Base-by-base conservation (phyloP, 2,888 invertebrate species). In the Quadroppia sp. region DNA sequence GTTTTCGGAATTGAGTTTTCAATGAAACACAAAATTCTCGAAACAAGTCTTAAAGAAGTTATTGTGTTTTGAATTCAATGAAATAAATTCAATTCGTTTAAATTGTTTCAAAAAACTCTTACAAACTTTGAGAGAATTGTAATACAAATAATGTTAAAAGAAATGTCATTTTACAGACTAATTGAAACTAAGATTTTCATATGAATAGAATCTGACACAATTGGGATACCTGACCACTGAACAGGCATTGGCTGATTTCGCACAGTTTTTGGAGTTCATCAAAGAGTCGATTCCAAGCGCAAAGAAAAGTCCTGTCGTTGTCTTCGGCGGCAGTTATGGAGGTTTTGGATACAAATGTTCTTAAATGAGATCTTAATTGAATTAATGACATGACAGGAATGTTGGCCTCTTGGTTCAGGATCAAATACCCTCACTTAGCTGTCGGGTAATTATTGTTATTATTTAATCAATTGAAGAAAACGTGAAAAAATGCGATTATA, bases 161-260 rank as follows among this genome's bases (percentile, higher is more conserved):
- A n/a, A n/a, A n/a, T n/a, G n/a, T n/a, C n/a, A n/a, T 36, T 56
- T 36, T 15, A 61, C n/a, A 56, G 25, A 11, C 40, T 53, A 28
- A 36, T 71, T 74, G 36, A 61, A 74, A 67, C 25, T 59, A 83
- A n/a, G n/a, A n/a, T n/a, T n/a, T n/a, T n/a, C n/a, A n/a, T n/a
- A n/a, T n/a, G n/a, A n/a, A n/a, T n/a, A n/a, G 81, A 86, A 87
- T 77, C 86, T 87, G 2, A 84, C 86, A n/a, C 85, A 90, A 81
- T 84, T 89, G 59, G 92, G 92, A 0, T 97, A 91, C 82, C 84
- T 98, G 79, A 89, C 91, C 6, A 89, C 93, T 0, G 88, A 90
- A 72, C 98, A 98, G 84, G 95, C 97, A 0, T 84, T 99, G 76
- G 95, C 93, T 0, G 98, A 99, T 85, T 99, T 89, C 82, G 92